Conservation (phyloP, 2,888 invertebrate species). For the Drosophila subquinaria region DNA sequence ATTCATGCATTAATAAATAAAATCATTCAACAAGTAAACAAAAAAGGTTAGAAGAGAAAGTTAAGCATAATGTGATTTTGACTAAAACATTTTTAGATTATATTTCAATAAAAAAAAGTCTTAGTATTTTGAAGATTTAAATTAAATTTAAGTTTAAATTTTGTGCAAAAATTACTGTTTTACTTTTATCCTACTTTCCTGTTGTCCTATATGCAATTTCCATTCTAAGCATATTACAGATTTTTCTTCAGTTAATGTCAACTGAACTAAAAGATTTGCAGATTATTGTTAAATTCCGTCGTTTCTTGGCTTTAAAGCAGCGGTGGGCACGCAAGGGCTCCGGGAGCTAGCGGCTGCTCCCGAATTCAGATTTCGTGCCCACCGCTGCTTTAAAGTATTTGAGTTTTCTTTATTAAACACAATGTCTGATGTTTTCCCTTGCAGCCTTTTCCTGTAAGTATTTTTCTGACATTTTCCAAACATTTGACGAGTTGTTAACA, state of each 20-base stretch:
- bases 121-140: no score
- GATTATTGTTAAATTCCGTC: neutral
- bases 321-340: no score
- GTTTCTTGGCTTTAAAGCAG: neutral
- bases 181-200: no score
- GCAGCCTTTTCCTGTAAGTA: neutral
- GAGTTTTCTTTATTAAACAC: neutral
- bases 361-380: no score
- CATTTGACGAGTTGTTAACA: slow-evolving; percentile 25
- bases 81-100: neutral
- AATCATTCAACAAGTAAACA: slow-evolving; percentile 60
- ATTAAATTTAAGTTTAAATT: no score
- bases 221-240: neutral
- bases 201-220: neutral
- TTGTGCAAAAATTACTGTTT: no score
- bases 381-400: neutral
- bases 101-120: no score
- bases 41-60: neutral
- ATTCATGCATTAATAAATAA: slow-evolving; percentile 55
- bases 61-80: neutral
- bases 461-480: neutral
- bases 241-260: no score
- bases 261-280: neutral
- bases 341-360: no score
- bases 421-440: neutral